Evolutionary conservation across 2,113 vertebrate species (phyloP).

Genomic region (Pelecanoides urinatrix): DNA sequence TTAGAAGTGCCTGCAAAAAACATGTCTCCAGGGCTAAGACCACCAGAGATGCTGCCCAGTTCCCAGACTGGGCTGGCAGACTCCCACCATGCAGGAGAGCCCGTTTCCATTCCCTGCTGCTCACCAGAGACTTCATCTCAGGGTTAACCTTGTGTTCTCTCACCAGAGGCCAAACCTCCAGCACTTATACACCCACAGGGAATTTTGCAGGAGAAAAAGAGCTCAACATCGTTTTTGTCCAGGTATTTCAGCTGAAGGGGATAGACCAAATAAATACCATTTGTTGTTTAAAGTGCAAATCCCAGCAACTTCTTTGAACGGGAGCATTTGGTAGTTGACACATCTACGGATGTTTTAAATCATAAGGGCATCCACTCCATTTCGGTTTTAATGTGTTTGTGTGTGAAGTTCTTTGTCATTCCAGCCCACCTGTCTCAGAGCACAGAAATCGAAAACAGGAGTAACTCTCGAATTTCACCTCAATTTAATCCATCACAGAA

Average conservation of each 20-base stretch:
- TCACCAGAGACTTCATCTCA: not conserved
- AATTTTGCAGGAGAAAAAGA: not conserved
- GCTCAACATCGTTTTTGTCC: not conserved
- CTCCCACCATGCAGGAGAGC: not conserved
- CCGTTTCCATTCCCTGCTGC: not conserved
- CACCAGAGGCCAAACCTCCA: not conserved
- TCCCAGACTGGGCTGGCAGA: not conserved
- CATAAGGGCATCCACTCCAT: slow-evolving; percentile 73
- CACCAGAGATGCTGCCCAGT: not conserved
- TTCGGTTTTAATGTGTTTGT: slow-evolving; percentile 69
- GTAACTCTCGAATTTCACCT: slow-evolving; percentile 82
- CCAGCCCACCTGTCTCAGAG: slow-evolving; percentile 80
- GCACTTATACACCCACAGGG: not conserved
- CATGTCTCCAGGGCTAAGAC: not conserved
- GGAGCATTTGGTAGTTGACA: slow-evolving; percentile 78
- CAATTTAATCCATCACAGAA: slow-evolving; percentile 83
- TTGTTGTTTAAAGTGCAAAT: slow-evolving; percentile 74
- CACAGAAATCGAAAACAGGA: slow-evolving; percentile 81
- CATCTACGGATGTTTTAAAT: slow-evolving; percentile 80
- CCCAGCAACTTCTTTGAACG: slow-evolving; percentile 62
- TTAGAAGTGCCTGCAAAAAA: not conserved
- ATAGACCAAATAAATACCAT: slow-evolving; percentile 50
- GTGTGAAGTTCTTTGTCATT: slow-evolving; percentile 80
- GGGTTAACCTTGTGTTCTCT: not conserved
- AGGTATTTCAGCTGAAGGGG: not conserved